Evolutionary conservation across 2,113 vertebrate species (phyloP), one percentile per base, ranked within the genome.

Genomic region (Puffinus mauretanicus): DNA sequence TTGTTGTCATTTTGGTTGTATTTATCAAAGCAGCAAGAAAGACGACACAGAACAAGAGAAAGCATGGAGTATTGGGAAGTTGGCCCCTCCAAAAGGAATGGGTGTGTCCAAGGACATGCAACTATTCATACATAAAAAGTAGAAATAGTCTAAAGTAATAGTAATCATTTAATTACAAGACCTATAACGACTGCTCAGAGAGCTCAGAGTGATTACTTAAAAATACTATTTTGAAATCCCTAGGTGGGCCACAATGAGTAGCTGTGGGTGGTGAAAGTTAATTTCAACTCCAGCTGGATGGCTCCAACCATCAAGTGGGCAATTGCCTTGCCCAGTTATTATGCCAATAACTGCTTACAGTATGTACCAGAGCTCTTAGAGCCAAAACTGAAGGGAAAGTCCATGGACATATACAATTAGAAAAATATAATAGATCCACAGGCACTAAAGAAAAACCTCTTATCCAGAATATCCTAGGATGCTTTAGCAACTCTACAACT

Each of bases 171-270:
- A 64, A 88, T 86, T 61, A 30, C 38, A 60, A 75, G 40, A 29
- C 52, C 47, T 77, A 2, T 34, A 75, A 71, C 0, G 1, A 55
- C 52, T 49, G 32, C 29, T 34, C 0, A 3, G 34, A 75, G 46
- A 65, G 7, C 11, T 77, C n/a, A 44, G 38, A 38, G 24, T 42
- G 32, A 51, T 78, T 70, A 44, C 25, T 75, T 51, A 38, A 46
- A 73, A 84, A 24, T 11, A 11, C 42, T 38, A 4, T 25, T 90
- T 71, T 40, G n/a, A 73, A 93, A 86, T 86, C 69, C 73, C 38
- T 29, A 17, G 15, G 57, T 77, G 51, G 71, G 88, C 79, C 26
- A 18, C 60, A 47, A 13, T 66, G 66, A 73, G 76, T 15, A 88
- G 67, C 38, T 70, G 75, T 29, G 30, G 60, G 65, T 83, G 71